Base-by-base conservation (phyloP, 1,140 invertebrate genomes). In the Pogonus chalceus region DNA sequence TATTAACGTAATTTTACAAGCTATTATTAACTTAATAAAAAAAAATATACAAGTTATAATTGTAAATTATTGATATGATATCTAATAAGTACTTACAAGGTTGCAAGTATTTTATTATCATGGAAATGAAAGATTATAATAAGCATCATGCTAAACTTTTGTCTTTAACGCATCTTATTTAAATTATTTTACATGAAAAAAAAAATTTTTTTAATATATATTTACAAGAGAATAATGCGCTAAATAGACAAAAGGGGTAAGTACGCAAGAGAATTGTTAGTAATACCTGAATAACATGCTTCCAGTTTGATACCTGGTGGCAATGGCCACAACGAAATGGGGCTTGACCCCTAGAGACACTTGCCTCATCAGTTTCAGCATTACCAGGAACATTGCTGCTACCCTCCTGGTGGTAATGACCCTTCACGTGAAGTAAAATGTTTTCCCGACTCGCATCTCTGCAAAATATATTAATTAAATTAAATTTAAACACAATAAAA, bases 201-300 rank as follows among this genome's bases (percentile, higher is more conserved):
- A n/a, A n/a, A n/a, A n/a, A n/a, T n/a, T n/a, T n/a, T n/a, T n/a
- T n/a, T n/a, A n/a, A n/a, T n/a, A n/a, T n/a, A n/a, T n/a, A n/a
- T n/a, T n/a, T n/a, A n/a, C n/a, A 31, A 31, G 4, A 7, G 26
- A 31, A 43, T 4, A 10, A 18, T 12, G 18, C 37, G 37, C 37
- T 18, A 43, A 43, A 16, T 4, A 4, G 18, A 43, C 23, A 39
- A 52, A 46, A 20, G 23, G 4, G 9, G 35, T 59, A 49, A 23
- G 21, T 49, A 49, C 24, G 24, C 24, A 7, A 49, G 7, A 49
- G 4, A 21, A 20, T 65, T 60, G 69, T 71, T 70, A 72, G 65
- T 72, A 71, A 71, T 79, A 85, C 83, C 81, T 85, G 82, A 71
- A 87, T 85, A 60, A 86, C 83, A 77, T 87, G 83, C 75, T 84